Evolutionary conservation across 1,140 invertebrate genomes (phyloP).

Genomic region (Nasonia giraulti): DNA sequence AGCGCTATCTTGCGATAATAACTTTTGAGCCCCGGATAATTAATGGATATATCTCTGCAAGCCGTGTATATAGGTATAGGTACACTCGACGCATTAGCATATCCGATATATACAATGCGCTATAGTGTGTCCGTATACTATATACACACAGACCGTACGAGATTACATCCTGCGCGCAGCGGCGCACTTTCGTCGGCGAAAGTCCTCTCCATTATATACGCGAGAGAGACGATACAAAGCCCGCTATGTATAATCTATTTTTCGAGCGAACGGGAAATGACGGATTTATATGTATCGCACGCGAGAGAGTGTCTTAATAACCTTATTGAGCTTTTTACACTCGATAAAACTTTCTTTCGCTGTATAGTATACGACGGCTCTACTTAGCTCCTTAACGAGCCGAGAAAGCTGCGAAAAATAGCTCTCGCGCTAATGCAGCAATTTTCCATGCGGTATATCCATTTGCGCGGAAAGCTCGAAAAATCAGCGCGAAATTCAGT

Average conservation of each 20-base stretch:
- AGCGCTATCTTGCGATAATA: conserved; percentile 32
- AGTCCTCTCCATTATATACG: neutral
- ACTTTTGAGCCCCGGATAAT: conserved; percentile 33
- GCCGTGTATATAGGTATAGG: neutral
- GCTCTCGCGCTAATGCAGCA: neutral
- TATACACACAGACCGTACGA: neutral
- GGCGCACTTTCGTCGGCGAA: conserved; percentile 26
- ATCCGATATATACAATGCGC: neutral
- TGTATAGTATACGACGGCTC: too few species aligned
- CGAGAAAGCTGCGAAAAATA: neutral
- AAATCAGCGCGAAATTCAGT: neutral
- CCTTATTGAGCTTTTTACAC: neutral
- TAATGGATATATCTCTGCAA: conserved; percentile 13
- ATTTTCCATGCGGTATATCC: too few species aligned
- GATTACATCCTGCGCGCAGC: neutral
- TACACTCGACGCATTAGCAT: neutral
- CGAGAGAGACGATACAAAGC: neutral
- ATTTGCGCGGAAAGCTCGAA: neutral
- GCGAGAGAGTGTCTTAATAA: neutral
- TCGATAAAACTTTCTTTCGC: neutral
- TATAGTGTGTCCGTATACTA: neutral
- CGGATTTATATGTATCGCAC: conserved; percentile 2
- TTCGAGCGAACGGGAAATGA: neutral
- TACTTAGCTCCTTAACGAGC: neutral
- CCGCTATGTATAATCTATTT: neutral